A percentile compares a stretch with the other conserved stretches of the same genome.
These are phyloP conservation scores for Galagoides demidoff DNA, from an alignment of 2,797 vertebrate genomes.

Conservation along the genomic window DNA sequence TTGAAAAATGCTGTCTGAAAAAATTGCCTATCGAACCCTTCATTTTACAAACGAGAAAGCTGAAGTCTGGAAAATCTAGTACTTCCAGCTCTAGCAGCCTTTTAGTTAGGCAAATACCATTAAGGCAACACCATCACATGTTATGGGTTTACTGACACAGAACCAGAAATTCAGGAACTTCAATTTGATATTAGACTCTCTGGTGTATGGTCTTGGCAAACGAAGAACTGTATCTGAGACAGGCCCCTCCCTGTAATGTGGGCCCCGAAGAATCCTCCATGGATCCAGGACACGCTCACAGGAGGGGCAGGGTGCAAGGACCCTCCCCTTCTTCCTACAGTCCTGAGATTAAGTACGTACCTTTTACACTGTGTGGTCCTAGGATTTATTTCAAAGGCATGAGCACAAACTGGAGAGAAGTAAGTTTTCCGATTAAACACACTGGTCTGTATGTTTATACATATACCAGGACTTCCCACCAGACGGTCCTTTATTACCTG, in stretches of 20 bases:
- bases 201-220: background rate
- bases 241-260: background rate
- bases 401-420: background rate
- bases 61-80: background rate
- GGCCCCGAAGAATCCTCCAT: background rate
- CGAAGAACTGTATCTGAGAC: background rate
- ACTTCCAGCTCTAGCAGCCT: background rate
- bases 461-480: background rate
- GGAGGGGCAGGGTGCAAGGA: background rate
- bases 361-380: background rate
- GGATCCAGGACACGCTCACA: background rate
- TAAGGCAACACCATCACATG: background rate
- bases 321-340: constrained; percentile 5
- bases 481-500: constrained; percentile 85
- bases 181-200: background rate
- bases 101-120: background rate
- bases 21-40: background rate
- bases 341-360: background rate
- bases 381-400: constrained; percentile 33
- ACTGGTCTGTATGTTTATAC: background rate
- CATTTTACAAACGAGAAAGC: background rate
- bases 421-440: background rate
- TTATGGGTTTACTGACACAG: constrained; percentile 14
- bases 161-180: background rate
- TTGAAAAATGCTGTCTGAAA: background rate